Percentiles rank a stretch among this genome's conserved stretches.
Evolutionary conservation across 2,888 invertebrate species (phyloP).

Genomic region (Thymelicus acteon): DNA sequence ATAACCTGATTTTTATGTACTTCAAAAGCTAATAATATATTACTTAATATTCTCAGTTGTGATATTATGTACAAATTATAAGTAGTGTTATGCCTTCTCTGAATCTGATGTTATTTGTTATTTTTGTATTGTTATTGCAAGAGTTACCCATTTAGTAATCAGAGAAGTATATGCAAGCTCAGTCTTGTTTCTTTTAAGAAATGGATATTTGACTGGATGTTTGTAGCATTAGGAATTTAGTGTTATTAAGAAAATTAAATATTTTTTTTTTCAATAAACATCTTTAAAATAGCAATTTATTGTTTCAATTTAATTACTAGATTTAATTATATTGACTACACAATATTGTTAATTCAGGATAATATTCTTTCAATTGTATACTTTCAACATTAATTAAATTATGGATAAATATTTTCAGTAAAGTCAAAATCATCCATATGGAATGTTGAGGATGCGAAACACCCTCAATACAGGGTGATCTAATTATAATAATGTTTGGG

Average conservation of each 20-base stretch:
- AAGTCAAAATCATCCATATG: no score
- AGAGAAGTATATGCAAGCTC: slow-evolving; percentile 76
- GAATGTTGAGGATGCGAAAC: no score
- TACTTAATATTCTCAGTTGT: slow-evolving; percentile 68
- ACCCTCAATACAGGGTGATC: no score
- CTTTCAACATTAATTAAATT: no score
- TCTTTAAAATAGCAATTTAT: slow-evolving; percentile 53
- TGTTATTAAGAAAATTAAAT: slow-evolving; percentile 70
- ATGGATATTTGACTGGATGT: slow-evolving; percentile 63
- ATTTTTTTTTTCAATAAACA: slow-evolving; percentile 79
- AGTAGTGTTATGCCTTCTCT: slow-evolving; percentile 34
- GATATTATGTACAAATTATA: slow-evolving; percentile 79
- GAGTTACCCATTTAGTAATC: slow-evolving; percentile 55
- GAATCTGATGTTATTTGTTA: slow-evolving; percentile 36
- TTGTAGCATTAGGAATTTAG: slow-evolving; percentile 67
- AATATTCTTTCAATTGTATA: no score
- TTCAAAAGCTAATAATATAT: slow-evolving; percentile 45
- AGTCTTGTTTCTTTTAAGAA: slow-evolving; percentile 67
- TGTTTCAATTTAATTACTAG: not conserved
- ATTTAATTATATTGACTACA: slow-evolving; percentile 42
- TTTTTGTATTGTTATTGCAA: slow-evolving; percentile 41
- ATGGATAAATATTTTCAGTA: no score
- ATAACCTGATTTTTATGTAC: slow-evolving; percentile 9
- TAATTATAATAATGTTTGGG: no score
- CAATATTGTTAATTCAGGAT: not conserved